phyloP scores from a whole-genome alignment of 2,888 invertebrate species.

The Brachyptera risi region DNA sequence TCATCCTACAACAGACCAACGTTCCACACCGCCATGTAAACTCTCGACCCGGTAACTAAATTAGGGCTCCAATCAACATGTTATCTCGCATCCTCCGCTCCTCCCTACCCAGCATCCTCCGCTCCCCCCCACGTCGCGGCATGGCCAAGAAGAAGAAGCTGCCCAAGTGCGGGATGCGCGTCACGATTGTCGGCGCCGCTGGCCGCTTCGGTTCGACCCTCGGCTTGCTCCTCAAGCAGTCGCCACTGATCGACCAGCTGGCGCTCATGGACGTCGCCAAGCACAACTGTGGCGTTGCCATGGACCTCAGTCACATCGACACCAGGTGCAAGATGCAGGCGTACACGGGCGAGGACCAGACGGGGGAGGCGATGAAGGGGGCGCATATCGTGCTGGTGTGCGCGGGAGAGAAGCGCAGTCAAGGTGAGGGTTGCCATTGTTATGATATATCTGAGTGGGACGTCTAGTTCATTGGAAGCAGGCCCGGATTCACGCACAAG shows the following conservation, averaged over 20 bases:
- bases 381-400: slow-evolving; percentile 63
- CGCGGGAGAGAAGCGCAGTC: slow-evolving; percentile 58
- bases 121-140: not conserved
- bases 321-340: slow-evolving; percentile 37
- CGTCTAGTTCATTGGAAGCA: no score
- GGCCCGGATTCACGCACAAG: no score
- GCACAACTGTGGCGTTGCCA: slow-evolving; percentile 45
- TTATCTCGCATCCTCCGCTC: not conserved
- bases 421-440: slow-evolving; percentile 45
- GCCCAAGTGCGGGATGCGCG: not conserved
- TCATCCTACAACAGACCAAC: no score
- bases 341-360: slow-evolving; percentile 42
- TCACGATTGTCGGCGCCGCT: not conserved
- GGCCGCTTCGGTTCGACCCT: slow-evolving; percentile 36
- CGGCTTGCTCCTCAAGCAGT: slow-evolving; percentile 55
- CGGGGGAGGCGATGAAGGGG: slow-evolving; percentile 43
- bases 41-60: no score
- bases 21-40: no score
- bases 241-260: slow-evolving; percentile 54
- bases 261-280: slow-evolving; percentile 53
- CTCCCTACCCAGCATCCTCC: not conserved
- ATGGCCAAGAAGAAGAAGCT: not conserved
- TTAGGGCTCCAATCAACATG: not conserved
- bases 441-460: no score
- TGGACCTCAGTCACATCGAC: slow-evolving; percentile 51